Evolutionary conservation across 1,140 invertebrate genomes (phyloP).

Genomic region (Acyrthosiphon pisum): DNA sequence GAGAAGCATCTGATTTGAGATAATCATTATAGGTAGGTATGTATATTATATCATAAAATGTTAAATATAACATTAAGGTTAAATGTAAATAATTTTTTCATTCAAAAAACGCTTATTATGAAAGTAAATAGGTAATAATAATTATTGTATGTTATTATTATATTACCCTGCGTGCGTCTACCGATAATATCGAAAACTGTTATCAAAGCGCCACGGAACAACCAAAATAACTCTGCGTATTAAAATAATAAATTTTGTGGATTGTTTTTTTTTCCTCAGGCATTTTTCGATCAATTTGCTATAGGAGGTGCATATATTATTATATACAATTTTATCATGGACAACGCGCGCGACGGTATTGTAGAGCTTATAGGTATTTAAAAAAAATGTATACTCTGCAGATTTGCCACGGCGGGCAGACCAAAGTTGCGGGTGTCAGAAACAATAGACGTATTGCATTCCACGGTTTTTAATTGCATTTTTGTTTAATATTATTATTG

Average conservation of each 20-base stretch:
- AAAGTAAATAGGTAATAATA: neutral
- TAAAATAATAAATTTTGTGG: neutral
- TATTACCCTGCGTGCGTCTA: neutral
- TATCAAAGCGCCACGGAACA: neutral
- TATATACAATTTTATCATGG: neutral
- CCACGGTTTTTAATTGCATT: constrained; percentile 24
- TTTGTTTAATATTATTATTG: constrained; percentile 17
- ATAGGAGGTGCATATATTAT: neutral
- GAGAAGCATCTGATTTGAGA: neutral
- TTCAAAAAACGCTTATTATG: neutral
- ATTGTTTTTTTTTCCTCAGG: neutral
- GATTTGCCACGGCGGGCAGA: neutral
- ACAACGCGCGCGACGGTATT: no score
- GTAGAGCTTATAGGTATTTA: neutral
- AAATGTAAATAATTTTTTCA: neutral
- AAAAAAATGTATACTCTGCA: neutral
- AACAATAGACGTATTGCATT: neutral
- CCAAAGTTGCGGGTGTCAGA: neutral
- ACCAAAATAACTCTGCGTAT: neutral
- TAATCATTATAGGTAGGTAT: neutral
- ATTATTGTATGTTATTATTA: no score
- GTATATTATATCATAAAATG: neutral
- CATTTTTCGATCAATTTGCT: neutral
- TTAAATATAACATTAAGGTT: neutral
- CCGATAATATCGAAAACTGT: neutral